Percentiles rank a stretch among this genome's conserved stretches.
Conservation (phyloP, 2,888 invertebrate species). For the Rhodophaea formosa region DNA sequence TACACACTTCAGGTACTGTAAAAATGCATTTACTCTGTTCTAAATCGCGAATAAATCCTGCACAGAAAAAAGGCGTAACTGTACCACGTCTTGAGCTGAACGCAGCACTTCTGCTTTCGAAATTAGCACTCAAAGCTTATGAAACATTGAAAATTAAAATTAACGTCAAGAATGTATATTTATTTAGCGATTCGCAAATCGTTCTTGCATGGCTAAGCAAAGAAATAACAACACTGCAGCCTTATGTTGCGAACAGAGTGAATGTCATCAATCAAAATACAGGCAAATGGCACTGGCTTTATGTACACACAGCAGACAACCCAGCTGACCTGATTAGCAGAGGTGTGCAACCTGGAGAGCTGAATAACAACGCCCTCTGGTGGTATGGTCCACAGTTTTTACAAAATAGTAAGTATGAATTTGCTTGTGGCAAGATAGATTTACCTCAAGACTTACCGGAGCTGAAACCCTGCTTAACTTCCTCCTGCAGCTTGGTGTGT, state of each 20-base stretch:
- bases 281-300: no score
- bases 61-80: no score
- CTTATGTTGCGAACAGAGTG: no score
- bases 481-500: neutral
- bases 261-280: no score
- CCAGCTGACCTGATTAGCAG: constrained; percentile 22
- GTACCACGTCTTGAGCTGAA: constrained; percentile 24
- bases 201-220: constrained; percentile 22
- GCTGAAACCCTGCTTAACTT: neutral
- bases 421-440: neutral
- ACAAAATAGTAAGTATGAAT: neutral
- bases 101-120: constrained; percentile 24
- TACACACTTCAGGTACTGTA: constrained; percentile 21
- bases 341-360: neutral
- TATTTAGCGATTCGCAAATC: constrained; percentile 22
- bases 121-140: constrained; percentile 13
- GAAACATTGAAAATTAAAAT: constrained; percentile 11
- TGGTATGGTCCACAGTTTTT: constrained; percentile 9
- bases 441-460: constrained; percentile 7
- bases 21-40: no score
- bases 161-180: constrained; percentile 14
- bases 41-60: no score
- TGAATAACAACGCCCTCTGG: constrained; percentile 6
- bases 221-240: constrained; percentile 13
- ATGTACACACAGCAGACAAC: no score